These are phyloP conservation scores for Cloeon dipterum DNA, from an alignment of 2,888 invertebrate genomes.

Conservation along the genomic window DNA sequence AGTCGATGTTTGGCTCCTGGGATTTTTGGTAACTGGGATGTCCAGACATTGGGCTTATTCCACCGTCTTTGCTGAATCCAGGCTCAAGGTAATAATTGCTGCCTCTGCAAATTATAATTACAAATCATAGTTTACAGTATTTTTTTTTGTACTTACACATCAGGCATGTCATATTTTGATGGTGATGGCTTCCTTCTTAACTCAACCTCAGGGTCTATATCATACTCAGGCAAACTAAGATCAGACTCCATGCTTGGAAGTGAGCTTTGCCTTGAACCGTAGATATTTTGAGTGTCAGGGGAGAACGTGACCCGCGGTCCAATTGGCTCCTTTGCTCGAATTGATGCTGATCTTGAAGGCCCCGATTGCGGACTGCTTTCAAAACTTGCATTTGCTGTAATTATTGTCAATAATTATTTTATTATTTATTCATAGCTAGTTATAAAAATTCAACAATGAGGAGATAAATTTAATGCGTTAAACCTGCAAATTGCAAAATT, in stretches of 20 bases:
- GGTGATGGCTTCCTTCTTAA: constrained; percentile 25
- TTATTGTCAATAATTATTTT: constrained; percentile 18
- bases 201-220: constrained; percentile 38
- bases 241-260: constrained; percentile 53
- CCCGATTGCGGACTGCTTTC: constrained; percentile 40
- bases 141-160: not conserved
- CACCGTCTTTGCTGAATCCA: constrained; percentile 7
- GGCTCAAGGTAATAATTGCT: too few relatives aligned
- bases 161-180: constrained; percentile 5
- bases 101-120: too few relatives aligned
- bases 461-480: too few relatives aligned
- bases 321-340: constrained; percentile 26
- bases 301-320: constrained; percentile 34
- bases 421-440: constrained; percentile 14
- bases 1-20: constrained; percentile 79
- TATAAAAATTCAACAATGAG: not conserved
- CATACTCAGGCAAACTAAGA: constrained; percentile 31
- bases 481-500: too few relatives aligned
- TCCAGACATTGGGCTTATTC: constrained; percentile 7
- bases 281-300: constrained; percentile 31
- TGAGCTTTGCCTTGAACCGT: constrained; percentile 24
- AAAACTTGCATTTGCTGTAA: constrained; percentile 34
- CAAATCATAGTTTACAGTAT: not conserved
- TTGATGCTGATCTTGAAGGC: constrained; percentile 31
- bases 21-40: constrained; percentile 29